Conservation (phyloP, 1,140 invertebrate genomes). For the Tribolium castaneum region DNA sequence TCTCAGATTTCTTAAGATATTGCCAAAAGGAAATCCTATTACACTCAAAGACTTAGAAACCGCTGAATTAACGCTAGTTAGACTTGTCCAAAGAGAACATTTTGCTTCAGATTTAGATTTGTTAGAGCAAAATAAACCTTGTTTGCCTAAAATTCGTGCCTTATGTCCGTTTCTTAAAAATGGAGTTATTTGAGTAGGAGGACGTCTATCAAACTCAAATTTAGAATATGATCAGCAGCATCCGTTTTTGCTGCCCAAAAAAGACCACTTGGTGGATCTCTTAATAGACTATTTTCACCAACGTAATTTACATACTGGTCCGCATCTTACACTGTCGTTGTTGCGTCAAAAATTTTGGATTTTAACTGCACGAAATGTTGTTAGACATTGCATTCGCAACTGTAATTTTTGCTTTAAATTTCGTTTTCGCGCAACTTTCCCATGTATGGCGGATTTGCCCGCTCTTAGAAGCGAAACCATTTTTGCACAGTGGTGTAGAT, state of each 20-base stretch:
- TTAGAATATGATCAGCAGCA: constrained; percentile 47
- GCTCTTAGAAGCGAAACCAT: background rate
- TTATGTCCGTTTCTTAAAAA: background rate
- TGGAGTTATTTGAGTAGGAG: constrained; percentile 48
- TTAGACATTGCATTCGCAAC: background rate
- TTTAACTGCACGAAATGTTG: constrained; percentile 6
- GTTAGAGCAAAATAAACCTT: background rate
- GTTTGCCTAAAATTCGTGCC: background rate
- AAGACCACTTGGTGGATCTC: constrained; percentile 30
- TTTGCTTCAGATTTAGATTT: background rate
- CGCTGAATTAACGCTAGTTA: background rate
- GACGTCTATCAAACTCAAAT: constrained; percentile 43
- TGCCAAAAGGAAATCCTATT: too few relatives aligned
- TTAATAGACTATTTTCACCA: constrained; percentile 47
- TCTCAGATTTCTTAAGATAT: too few relatives aligned
- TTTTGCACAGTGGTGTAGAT: background rate
- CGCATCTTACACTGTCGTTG: constrained; percentile 23
- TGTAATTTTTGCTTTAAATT: background rate
- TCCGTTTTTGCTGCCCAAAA: constrained; percentile 52
- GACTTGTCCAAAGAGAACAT: background rate
- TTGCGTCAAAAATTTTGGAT: constrained; percentile 53
- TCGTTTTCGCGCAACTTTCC: background rate
- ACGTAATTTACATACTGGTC: constrained; percentile 46
- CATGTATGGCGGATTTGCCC: background rate
- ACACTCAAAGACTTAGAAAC: too few relatives aligned